phyloP scores from a whole-genome alignment of 2,797 vertebrate genomes.

The Gambusia yucatana region DNA sequence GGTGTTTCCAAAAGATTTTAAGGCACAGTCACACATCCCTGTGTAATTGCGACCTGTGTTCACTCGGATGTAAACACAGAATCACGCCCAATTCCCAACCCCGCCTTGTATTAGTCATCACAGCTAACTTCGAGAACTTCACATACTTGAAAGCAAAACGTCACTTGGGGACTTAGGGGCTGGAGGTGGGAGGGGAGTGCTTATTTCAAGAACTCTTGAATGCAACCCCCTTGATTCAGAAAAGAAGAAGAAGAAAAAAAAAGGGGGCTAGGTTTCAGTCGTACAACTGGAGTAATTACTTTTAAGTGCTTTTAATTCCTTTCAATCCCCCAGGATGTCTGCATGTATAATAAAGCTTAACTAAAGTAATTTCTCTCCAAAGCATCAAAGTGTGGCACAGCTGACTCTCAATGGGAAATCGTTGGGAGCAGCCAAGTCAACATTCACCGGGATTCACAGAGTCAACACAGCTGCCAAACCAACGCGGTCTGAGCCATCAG shows the following conservation, averaged over 20 bases:
- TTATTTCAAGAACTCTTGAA: conserved; percentile 74
- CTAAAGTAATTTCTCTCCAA: conserved; percentile 77
- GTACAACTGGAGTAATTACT: conserved; percentile 80
- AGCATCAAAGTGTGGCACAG: conserved; percentile 81
- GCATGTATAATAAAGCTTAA: conserved; percentile 83
- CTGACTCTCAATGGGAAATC: conserved; percentile 81
- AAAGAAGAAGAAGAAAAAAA: conserved; percentile 37
- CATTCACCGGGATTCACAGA: conserved; percentile 80
- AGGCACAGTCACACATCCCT: not conserved
- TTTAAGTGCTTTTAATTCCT: conserved; percentile 82
- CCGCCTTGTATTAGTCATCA: conserved; percentile 36
- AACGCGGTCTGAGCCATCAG: conserved; percentile 70
- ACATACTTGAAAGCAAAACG: conserved; percentile 60
- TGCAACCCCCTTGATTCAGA: conserved; percentile 67
- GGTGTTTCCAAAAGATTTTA: conserved; percentile 1
- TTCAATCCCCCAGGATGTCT: conserved; percentile 82
- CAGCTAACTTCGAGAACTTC: conserved; percentile 58
- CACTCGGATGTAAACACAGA: conserved; percentile 1
- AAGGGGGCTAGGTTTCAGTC: conserved; percentile 75
- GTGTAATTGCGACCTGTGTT: conserved; percentile 20
- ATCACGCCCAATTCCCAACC: conserved; percentile 7
- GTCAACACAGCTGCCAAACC: conserved; percentile 82
- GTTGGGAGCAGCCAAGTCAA: conserved; percentile 79
- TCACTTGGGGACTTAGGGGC: conserved; percentile 38
- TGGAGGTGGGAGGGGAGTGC: not conserved